These are phyloP conservation scores for Halesus radiatus DNA, from an alignment of 1,140 invertebrate genomes.

Conservation along the genomic window DNA sequence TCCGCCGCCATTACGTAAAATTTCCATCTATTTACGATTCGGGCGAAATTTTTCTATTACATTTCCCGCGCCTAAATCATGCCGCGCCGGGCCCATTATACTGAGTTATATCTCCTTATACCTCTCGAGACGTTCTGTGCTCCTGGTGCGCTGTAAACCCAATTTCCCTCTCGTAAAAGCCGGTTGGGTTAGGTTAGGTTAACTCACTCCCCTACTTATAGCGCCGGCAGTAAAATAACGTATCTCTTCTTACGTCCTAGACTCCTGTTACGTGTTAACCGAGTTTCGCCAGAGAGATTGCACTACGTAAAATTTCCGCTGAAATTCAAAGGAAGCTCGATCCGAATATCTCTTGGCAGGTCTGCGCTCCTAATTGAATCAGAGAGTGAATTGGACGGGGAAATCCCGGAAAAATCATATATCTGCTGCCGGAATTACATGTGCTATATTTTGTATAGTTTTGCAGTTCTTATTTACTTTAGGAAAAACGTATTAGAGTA, in stretches of 20 bases:
- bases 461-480: too few relatives aligned
- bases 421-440: too few relatives aligned
- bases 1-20: neutral
- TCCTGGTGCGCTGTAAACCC: conserved; percentile 6
- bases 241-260: neutral
- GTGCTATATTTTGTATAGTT: too few relatives aligned
- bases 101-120: conserved; percentile 7
- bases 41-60: conserved; percentile 17
- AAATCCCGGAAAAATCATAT: too few relatives aligned
- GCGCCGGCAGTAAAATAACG: neutral
- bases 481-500: too few relatives aligned
- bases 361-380: neutral
- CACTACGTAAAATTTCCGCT: neutral
- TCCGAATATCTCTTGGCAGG: neutral
- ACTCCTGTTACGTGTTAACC: conserved; percentile 6
- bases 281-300: neutral
- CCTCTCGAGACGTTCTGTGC: neutral
- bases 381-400: neutral
- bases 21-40: neutral
- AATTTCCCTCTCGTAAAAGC: neutral
- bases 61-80: conserved; percentile 25
- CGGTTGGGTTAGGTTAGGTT: neutral
- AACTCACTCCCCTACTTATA: conserved; percentile 5
- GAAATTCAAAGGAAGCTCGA: neutral
- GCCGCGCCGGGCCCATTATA: neutral